Base-by-base conservation (phyloP, 2,113 vertebrate species). In the Bettongia penicillata region DNA sequence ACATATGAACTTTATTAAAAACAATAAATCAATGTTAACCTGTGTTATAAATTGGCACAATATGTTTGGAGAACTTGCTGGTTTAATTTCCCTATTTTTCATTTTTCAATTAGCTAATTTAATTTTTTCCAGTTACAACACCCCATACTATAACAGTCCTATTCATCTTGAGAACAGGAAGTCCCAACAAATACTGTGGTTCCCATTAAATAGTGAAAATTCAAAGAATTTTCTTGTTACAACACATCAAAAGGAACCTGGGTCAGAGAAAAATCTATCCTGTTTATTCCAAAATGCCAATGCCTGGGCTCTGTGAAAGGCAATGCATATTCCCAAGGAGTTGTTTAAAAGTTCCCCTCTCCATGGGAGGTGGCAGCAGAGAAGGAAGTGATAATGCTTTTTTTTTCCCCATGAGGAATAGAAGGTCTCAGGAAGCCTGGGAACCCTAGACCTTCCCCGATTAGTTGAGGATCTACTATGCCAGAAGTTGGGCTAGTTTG, bases 1-100 rank as follows among this genome's bases (percentile, higher is more conserved):
- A 96, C 94, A 94, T 51, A 84, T 97, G 94, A 93, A 97, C 96
- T 96, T 98, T 97, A 97, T 98, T 98, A 96, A 96, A 84, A 98
- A 97, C 97, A 98, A 98, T 98, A 98, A 98, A 98, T 98, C 98
- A 98, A 4, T 96, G 94, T 97, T 97, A 98, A 98, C 47, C 96
- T 51, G 95, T 90, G 94, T 93, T 98, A 98, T 97, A 97, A 98
- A 97, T 97, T 93, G 96, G 96, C 93, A 93, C 23, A 90, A 96
- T 93, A 57, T 0, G 24, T 96, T 0, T 4, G 95, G 97, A 95
- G 96, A 98, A 96, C 97, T 97, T 96, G 94, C 96, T 93, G 93
- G 97, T 95, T 95, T 97, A 96, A 97, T 98, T 98, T 93, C 97
- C 93, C 96, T 94, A 95, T 97, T 97, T 97, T 98, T 97, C 94